phyloP scores from a whole-genome alignment of 1,140 invertebrate genomes.

The silkworm (Bombyx mori) region DNA sequence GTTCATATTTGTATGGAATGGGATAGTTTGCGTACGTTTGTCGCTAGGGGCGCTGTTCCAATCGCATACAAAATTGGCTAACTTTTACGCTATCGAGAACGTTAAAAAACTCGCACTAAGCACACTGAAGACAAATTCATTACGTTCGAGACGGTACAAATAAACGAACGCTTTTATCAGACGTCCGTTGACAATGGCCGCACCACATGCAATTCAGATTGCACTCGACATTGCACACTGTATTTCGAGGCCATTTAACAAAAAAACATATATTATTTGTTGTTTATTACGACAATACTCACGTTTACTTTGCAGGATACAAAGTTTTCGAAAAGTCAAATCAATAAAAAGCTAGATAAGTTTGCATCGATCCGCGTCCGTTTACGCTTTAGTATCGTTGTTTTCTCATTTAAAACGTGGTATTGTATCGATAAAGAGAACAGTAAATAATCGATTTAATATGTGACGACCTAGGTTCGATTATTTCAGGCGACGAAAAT shows the following conservation, averaged over 20 bases:
- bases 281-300: too few relatives aligned
- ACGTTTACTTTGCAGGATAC: too few relatives aligned
- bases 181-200: neutral
- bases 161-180: constrained; percentile 4
- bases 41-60: too few relatives aligned
- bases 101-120: too few relatives aligned
- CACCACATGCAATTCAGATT: constrained; percentile 1
- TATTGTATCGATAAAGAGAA: constrained; percentile 42
- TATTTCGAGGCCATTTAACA: neutral
- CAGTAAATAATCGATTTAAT: constrained; percentile 52
- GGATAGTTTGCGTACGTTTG: too few relatives aligned
- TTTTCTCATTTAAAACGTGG: constrained; percentile 29
- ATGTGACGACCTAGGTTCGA: constrained; percentile 23
- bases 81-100: too few relatives aligned
- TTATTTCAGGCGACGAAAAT: constrained; percentile 20
- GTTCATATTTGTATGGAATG: too few relatives aligned
- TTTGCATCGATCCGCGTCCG: constrained; percentile 19
- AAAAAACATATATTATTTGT: too few relatives aligned
- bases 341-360: constrained; percentile 39
- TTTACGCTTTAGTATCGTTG: constrained; percentile 20
- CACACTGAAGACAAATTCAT: neutral
- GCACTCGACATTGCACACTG: neutral
- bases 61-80: too few relatives aligned
- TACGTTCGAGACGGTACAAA: constrained; percentile 4
- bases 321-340: neutral